phyloP scores from a whole-genome alignment of 2,797 vertebrate genomes.

The Anguilla pacifica region DNA sequence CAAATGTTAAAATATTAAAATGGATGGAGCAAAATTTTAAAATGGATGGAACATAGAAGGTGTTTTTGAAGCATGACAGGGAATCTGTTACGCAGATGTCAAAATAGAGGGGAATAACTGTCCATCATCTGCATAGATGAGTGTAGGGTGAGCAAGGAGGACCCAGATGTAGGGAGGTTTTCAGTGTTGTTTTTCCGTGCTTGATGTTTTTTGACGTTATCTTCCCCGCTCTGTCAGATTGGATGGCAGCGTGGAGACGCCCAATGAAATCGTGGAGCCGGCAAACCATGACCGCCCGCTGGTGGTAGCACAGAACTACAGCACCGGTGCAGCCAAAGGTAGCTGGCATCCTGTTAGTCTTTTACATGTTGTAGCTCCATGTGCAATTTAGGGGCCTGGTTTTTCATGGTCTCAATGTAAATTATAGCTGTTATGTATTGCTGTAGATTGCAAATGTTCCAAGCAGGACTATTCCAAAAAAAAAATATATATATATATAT shows the following conservation, averaged over 20 bases:
- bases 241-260: slow-evolving; percentile 88
- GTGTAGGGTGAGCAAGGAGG: neutral
- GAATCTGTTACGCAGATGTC: neutral
- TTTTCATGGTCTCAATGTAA: neutral
- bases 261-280: slow-evolving; percentile 92
- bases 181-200: neutral
- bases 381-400: neutral
- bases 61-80: neutral
- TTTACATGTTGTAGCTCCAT: neutral
- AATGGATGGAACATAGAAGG: neutral
- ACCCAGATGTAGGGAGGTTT: neutral
- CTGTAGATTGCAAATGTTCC: neutral
- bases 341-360: slow-evolving; percentile 29
- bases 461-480: too few species aligned
- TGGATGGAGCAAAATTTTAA: neutral
- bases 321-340: slow-evolving; percentile 85
- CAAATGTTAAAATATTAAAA: neutral
- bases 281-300: slow-evolving; percentile 89
- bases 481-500: neutral
- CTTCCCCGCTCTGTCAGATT: slow-evolving; percentile 69
- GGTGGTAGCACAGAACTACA: slow-evolving; percentile 86
- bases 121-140: neutral
- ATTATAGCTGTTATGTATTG: neutral
- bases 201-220: neutral
- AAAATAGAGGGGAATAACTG: neutral